Conservation (phyloP, 2,888 invertebrate species). For the Heliconius sara region DNA sequence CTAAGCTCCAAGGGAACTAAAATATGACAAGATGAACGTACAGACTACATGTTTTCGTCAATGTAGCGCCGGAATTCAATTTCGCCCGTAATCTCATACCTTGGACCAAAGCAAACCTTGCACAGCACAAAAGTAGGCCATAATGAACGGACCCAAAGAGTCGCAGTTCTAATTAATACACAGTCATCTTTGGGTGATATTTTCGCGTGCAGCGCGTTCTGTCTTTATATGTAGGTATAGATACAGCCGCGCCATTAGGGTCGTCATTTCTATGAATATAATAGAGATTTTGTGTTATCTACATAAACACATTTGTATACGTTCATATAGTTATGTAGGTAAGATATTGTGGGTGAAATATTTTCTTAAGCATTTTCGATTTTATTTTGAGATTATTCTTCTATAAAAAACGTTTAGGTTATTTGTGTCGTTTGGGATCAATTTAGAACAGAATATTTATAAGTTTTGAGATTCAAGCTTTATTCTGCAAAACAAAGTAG, state of each 20-base stretch:
- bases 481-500: too few relatives aligned
- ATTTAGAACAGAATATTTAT: too few relatives aligned
- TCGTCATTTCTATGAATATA: conserved; percentile 4
- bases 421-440: too few relatives aligned
- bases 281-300: neutral
- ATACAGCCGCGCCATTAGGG: neutral
- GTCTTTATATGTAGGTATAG: neutral
- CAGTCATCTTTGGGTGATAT: conserved; percentile 7
- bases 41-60: neutral
- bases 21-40: neutral
- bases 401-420: neutral
- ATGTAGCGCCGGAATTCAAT: neutral
- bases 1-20: neutral
- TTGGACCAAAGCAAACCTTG: conserved; percentile 28
- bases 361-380: neutral
- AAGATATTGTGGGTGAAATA: neutral
- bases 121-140: conserved; percentile 34
- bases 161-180: conserved; percentile 40
- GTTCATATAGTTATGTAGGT: neutral
- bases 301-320: neutral
- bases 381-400: neutral
- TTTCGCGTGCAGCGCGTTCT: conserved; percentile 14
- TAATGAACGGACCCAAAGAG: conserved; percentile 36
- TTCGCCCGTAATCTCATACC: neutral
- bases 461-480: too few relatives aligned